Base-by-base conservation (phyloP, 1,140 invertebrate genomes). In the Brachionus calyciflorus region DNA sequence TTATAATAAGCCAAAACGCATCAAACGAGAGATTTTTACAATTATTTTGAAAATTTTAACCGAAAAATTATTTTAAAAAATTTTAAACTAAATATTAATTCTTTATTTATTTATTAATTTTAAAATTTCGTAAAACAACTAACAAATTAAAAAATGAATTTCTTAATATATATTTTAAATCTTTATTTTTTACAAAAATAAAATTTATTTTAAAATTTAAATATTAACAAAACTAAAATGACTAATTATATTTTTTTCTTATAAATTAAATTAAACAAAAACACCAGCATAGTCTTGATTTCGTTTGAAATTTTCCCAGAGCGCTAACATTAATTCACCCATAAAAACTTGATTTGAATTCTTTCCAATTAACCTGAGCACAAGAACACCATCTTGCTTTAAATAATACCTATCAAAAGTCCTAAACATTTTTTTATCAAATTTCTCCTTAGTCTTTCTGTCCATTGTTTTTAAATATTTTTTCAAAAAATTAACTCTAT, bases 341-440 rank as follows among this genome's bases (percentile, higher is more conserved):
- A 86, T 86, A 73, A 87, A 81, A 26, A 87, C 86, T 77, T 87
- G 85, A 76, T 86, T 86, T 69, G 87, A 84, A 80, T 87, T 87
- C 77, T 86, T 85, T 17, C 85, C 85, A 51, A 87, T 85, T n/a
- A 87, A 81, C 46, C 86, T 80, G 10, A 87, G 81, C 7, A 86
- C 83, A 78, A 87, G 86, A 48, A 87, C 85, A 12, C 87, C 87
- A 79, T 87, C 87, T 60, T 84, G 85, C n/a, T 85, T 82, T n/a
- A 87, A 80, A 79, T 86, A 87, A 77, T 87, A 85, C 80, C 86
- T 84, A 21, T 84, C 82, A 79, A 87, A 87, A 33, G 84, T 81
- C 60, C 81, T 80, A 33, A 83, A 79, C 51, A 81, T 80, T 63
- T 83, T 77, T 80, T 83, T 41, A 79, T 78, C 24, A 82, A 81